Evolutionary conservation across 2,888 invertebrate genomes (phyloP).

Genomic region (Acleris laterana): DNA sequence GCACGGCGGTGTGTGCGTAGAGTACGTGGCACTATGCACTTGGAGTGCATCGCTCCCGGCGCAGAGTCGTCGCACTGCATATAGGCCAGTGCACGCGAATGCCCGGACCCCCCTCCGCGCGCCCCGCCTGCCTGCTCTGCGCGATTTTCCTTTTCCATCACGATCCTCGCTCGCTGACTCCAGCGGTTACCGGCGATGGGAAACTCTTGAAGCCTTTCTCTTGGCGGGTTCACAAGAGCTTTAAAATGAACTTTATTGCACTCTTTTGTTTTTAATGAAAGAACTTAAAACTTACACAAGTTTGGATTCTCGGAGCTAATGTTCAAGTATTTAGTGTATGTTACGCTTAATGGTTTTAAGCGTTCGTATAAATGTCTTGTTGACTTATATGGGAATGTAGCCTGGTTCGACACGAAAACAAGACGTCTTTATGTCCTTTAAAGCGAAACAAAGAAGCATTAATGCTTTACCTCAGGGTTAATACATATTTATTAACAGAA

Average conservation of each 20-base stretch:
- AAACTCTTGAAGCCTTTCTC: conserved; percentile 74
- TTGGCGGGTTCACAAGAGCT: conserved; percentile 24
- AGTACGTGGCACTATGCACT: conserved; percentile 77
- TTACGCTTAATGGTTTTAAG: no score
- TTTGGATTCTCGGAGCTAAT: neutral
- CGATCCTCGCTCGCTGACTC: conserved; percentile 66
- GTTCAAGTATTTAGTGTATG: neutral
- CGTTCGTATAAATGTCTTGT: no score
- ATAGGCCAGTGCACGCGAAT: conserved; percentile 84
- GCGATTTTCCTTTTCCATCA: conserved; percentile 82
- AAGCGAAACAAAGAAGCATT: no score
- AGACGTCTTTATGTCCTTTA: neutral
- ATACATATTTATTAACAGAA: neutral
- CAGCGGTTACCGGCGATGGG: conserved; percentile 62
- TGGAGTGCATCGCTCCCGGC: conserved; percentile 83
- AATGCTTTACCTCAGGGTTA: no score
- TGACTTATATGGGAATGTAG: no score
- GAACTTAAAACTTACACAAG: neutral
- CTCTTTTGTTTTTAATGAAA: neutral
- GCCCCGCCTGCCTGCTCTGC: conserved; percentile 54
- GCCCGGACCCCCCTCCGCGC: conserved; percentile 61
- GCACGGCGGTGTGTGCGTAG: conserved; percentile 74
- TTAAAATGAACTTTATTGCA: neutral
- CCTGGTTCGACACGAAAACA: neutral
- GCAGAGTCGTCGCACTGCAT: conserved; percentile 84